Conservation (phyloP, 2,113 vertebrate genomes). For the Mobula hypostoma region DNA sequence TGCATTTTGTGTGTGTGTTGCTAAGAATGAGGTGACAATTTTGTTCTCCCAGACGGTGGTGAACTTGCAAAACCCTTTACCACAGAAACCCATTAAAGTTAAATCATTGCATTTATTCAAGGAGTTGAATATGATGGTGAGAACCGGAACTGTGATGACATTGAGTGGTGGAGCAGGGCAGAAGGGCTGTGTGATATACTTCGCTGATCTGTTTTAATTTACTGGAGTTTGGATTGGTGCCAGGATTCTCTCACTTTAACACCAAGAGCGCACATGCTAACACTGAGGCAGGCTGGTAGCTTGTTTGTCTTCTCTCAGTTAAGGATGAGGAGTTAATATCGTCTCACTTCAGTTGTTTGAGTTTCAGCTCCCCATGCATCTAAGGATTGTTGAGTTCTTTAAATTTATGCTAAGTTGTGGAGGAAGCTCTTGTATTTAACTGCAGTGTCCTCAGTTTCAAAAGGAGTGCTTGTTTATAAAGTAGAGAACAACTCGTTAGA, state of each 20-base stretch:
- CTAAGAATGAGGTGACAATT: too few species aligned
- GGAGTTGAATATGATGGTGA: too few species aligned
- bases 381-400: too few species aligned
- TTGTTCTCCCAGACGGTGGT: too few species aligned
- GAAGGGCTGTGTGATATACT: too few species aligned
- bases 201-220: too few species aligned
- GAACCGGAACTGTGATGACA: too few species aligned
- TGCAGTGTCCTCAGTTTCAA: neutral
- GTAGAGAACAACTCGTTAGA: neutral
- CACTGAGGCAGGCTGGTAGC: neutral
- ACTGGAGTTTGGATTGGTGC: neutral
- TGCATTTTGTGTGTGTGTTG: too few species aligned
- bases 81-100: too few species aligned
- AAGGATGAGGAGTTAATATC: neutral
- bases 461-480: slow-evolving; percentile 28
- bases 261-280: neutral
- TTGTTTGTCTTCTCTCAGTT: neutral
- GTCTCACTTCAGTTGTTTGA: neutral
- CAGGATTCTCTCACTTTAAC: neutral
- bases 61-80: too few species aligned
- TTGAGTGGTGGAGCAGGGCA: too few species aligned
- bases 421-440: neutral
- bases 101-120: too few species aligned
- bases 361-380: neutral
- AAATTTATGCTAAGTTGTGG: neutral